These are phyloP conservation scores for Sanderia malayensis DNA, from an alignment of 30 jellyfish, hydroid and myxozoan genomes.

Conservation along the genomic window DNA sequence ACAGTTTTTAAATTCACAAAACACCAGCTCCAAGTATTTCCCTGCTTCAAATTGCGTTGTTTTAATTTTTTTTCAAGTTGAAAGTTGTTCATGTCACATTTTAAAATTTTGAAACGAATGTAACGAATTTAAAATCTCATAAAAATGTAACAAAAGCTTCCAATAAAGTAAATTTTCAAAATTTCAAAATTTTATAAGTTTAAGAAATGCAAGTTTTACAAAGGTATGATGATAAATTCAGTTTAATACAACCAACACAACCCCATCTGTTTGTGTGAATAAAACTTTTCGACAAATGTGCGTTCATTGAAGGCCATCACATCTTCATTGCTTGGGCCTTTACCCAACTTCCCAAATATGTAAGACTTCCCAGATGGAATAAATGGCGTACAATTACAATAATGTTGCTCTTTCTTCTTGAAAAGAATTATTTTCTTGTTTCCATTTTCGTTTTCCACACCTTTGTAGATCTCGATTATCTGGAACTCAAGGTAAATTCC, in stretches of 20 bases:
- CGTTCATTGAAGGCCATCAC: conserved; percentile 42
- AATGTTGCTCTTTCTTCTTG: conserved; percentile 18
- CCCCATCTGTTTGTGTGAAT: conserved; percentile 63
- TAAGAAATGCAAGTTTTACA: too few relatives aligned
- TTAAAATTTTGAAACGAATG: too few relatives aligned
- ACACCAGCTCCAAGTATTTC: too few relatives aligned
- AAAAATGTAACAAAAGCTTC: too few relatives aligned
- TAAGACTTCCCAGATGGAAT: conserved; percentile 47
- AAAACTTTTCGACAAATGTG: conserved; percentile 64
- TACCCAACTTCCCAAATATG: conserved; percentile 32
- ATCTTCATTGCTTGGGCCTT: conserved; percentile 10
- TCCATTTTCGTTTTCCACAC: not conserved
- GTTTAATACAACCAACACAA: conserved; percentile 60
- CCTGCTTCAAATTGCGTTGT: too few relatives aligned
- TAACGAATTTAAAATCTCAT: too few relatives aligned
- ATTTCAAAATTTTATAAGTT: too few relatives aligned
- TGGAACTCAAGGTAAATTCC: conserved; percentile 43
- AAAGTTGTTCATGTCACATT: too few relatives aligned
- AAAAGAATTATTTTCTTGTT: conserved; percentile 26
- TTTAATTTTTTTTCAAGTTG: too few relatives aligned
- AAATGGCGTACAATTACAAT: conserved; percentile 57
- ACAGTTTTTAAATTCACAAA: too few relatives aligned
- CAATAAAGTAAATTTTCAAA: too few relatives aligned
- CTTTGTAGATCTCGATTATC: conserved; percentile 36
- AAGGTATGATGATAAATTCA: too few relatives aligned